Evolutionary conservation across 2,113 vertebrate genomes (phyloP), one percentile per base, ranked within the genome.

Genomic region (Actenoides hombroni): DNA sequence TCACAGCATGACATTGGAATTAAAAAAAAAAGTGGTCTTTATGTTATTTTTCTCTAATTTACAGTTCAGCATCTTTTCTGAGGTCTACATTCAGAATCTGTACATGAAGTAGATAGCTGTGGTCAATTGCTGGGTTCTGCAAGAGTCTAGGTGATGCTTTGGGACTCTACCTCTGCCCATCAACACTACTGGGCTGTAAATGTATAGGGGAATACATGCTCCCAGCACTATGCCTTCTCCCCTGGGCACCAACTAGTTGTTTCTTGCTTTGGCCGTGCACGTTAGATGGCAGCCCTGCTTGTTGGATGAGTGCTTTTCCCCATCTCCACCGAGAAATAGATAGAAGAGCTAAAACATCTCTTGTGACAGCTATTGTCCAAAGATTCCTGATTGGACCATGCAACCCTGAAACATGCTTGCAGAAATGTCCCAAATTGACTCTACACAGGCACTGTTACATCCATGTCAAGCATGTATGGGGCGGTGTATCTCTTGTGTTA

Each of bases 381-480:
- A 19, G 17, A 10, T 69, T 56, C n/a, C 53, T 2, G 1, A 5
- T 0, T 54, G 69, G 39, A 39, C 59, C 16, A 2, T 7, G 48
- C 44, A 42, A 4, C 25, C 46, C 33, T 59, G 39, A n/a, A 33
- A 13, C 4, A 0, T 8, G 4, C 51, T 63, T 61, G 35, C 61
- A 79, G 75, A 60, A 68, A n/a, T 13, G 24, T 44, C 23, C 37
- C 39, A 24, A 3, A 64, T 0, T 37, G 67, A 1, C 39, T 63
- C 39, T 37, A 2, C 14, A 2, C 10, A 13, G 48, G 4, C 5
- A 1, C 35, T 51, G 28, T 31, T n/a, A 88, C 29, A 5, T 68
- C 9, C 1, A 6, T 5, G 26, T 39, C 51, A 46, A 17, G 7
- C 2, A 0, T 39, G 18, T 31, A 1, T 13, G 18, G 64, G 49